These are phyloP conservation scores for Tetheella fluctuosa DNA, from an alignment of 2,888 invertebrate species.

Conservation along the genomic window DNA sequence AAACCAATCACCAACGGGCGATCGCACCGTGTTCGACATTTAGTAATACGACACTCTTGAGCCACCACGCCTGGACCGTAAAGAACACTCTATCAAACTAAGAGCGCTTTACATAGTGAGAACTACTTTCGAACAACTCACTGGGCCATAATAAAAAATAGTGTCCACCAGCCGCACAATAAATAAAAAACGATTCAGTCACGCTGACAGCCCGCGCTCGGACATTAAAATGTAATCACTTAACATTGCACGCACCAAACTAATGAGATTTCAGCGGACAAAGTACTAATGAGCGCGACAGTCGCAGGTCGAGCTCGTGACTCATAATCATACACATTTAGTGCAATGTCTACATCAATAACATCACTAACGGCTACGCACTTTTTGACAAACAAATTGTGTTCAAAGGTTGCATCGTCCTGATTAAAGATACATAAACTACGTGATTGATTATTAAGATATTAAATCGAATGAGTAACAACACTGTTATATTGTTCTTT, in stretches of 20 bases:
- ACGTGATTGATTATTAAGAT: constrained; percentile 43
- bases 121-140: constrained; percentile 66
- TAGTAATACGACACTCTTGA: constrained; percentile 44
- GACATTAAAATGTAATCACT: constrained; percentile 79
- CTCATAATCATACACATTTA: constrained; percentile 74
- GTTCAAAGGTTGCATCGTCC: constrained; percentile 23
- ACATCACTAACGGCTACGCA: constrained; percentile 38
- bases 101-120: constrained; percentile 42
- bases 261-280: constrained; percentile 80
- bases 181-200: constrained; percentile 65
- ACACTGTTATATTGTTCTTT: constrained; percentile 51
- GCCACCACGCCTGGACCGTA: constrained; percentile 46
- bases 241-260: constrained; percentile 77
- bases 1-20: constrained; percentile 74
- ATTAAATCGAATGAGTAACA: constrained; percentile 38
- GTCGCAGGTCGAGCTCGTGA: constrained; percentile 66
- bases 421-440: constrained; percentile 25
- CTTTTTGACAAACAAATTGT: constrained; percentile 17
- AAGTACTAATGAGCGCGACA: constrained; percentile 74
- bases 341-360: constrained; percentile 60
- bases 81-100: constrained; percentile 56
- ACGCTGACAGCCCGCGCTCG: constrained; percentile 56
- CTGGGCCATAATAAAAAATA: constrained; percentile 54
- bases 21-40: constrained; percentile 72
- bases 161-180: constrained; percentile 49